These are phyloP conservation scores for Brevipalpus yothersi DNA, from an alignment of 1,140 invertebrate species.

Conservation along the genomic window DNA sequence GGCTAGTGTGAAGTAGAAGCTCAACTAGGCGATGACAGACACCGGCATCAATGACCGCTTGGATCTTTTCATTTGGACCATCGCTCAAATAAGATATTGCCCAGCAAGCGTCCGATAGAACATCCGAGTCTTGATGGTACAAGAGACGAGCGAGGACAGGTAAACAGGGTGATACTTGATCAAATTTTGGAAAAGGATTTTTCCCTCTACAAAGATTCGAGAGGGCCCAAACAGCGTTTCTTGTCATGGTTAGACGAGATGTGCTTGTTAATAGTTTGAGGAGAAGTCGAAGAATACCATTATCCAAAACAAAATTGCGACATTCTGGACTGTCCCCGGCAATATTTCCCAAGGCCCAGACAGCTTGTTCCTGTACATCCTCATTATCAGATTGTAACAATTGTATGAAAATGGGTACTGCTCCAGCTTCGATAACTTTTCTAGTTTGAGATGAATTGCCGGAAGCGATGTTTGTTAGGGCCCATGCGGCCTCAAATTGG, in stretches of 20 bases:
- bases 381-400: conserved; percentile 54
- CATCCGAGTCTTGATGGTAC: conserved; percentile 68
- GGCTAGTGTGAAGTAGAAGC: conserved; percentile 64
- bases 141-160: conserved; percentile 62
- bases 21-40: conserved; percentile 82
- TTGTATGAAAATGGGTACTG: conserved; percentile 69
- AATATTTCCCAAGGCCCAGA: conserved; percentile 45
- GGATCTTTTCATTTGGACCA: conserved; percentile 93
- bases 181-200: conserved; percentile 80
- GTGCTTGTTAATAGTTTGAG: conserved; percentile 57
- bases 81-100: conserved; percentile 79
- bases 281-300: conserved; percentile 61
- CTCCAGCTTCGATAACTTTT: conserved; percentile 76
- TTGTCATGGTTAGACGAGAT: conserved; percentile 59
- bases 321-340: conserved; percentile 82
- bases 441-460: conserved; percentile 81
- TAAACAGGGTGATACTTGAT: conserved; percentile 38
- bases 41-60: conserved; percentile 86
- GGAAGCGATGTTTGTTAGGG: conserved; percentile 87
- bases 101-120: conserved; percentile 86
- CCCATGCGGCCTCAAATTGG: conserved; percentile 95
- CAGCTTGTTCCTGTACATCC: conserved; percentile 59
- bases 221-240: conserved; percentile 92
- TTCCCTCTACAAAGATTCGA: conserved; percentile 91
- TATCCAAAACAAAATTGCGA: conserved; percentile 63